Conservation (phyloP, 2,888 invertebrate species). For the Campopleginae sp. region DNA sequence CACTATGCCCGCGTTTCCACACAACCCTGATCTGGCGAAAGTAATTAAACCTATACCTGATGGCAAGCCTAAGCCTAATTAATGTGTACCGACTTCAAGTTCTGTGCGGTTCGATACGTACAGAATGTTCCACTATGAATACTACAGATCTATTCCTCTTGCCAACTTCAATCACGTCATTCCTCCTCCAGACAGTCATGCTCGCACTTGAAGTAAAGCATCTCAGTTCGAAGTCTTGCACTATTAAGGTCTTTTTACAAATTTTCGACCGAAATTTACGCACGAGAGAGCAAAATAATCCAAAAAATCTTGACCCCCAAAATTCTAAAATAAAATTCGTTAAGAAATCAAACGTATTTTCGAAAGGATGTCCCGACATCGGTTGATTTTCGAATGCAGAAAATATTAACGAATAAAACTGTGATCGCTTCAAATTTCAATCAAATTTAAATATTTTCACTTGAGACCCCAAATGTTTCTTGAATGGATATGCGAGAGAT, state of each 20-base stretch:
- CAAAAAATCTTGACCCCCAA: no score
- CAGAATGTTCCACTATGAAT: constrained; percentile 7
- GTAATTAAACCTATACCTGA: constrained; percentile 81
- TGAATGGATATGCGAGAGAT: constrained; percentile 59
- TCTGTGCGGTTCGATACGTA: constrained; percentile 16
- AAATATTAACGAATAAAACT: no score
- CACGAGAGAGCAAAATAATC: no score
- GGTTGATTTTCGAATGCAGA: no score
- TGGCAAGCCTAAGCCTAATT: constrained; percentile 81
- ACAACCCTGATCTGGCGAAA: constrained; percentile 80
- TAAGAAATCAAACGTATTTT: no score
- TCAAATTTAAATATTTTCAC: constrained; percentile 49
- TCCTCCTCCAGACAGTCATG: neutral
- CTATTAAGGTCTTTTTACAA: no score
- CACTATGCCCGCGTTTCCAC: constrained; percentile 56
- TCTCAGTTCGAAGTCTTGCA: no score
- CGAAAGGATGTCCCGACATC: no score
- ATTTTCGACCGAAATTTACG: no score
- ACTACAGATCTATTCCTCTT: constrained; percentile 4
- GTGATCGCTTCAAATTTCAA: neutral
- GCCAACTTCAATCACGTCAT: neutral
- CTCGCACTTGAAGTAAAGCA: neutral
- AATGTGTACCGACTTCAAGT: constrained; percentile 79
- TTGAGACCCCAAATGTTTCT: constrained; percentile 62
- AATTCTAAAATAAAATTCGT: no score